Evolutionary conservation across 2,888 invertebrate genomes (phyloP).

Genomic region (Agriopis marginaria): DNA sequence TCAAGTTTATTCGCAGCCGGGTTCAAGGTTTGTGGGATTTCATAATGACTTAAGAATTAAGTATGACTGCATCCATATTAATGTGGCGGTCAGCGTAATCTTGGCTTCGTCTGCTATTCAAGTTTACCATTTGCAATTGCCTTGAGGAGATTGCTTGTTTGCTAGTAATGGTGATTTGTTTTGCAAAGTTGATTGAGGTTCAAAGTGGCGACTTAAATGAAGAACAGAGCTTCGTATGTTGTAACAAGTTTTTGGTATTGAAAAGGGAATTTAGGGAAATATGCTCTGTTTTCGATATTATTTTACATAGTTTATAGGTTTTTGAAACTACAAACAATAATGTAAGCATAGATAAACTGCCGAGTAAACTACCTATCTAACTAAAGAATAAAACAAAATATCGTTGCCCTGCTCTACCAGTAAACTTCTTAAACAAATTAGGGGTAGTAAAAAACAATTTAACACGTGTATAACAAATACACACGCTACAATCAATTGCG

Average conservation of each 20-base stretch:
- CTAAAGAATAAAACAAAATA: too few species aligned
- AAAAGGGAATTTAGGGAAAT: too few species aligned
- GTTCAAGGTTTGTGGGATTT: conserved; percentile 48
- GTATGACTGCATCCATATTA: conserved; percentile 32
- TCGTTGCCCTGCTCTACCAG: too few species aligned
- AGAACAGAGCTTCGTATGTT: not conserved
- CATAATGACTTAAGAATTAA: conserved; percentile 43
- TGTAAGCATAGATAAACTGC: too few species aligned
- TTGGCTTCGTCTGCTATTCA: conserved; percentile 19
- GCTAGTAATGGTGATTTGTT: conserved; percentile 27
- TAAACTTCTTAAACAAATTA: too few species aligned
- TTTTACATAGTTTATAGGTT: not conserved
- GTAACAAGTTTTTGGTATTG: not conserved
- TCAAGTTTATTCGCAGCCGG: conserved; percentile 20
- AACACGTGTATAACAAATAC: too few species aligned
- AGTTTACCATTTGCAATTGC: conserved; percentile 20
- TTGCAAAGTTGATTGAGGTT: conserved; percentile 1
- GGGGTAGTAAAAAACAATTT: too few species aligned
- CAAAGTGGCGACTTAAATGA: not conserved
- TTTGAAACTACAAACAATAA: too few species aligned
- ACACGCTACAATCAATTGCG: too few species aligned
- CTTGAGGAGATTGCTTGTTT: conserved; percentile 21
- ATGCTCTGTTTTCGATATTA: not conserved
- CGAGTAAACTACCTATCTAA: too few species aligned
- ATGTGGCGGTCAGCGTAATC: conserved; percentile 39